These are phyloP conservation scores for Variabilichromis moorii DNA, from an alignment of 2,113 vertebrate species.

Conservation along the genomic window DNA sequence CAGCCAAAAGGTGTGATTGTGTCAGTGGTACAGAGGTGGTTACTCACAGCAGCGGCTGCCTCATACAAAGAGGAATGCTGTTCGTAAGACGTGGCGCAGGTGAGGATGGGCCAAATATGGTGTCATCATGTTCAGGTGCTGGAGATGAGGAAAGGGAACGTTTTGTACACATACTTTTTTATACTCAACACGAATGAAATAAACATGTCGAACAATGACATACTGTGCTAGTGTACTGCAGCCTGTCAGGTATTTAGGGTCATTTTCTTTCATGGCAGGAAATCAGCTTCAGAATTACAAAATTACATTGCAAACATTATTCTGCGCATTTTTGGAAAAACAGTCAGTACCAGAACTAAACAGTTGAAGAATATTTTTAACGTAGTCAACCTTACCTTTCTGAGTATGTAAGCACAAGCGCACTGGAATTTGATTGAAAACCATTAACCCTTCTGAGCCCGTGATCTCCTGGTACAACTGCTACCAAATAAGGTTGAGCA, in stretches of 20 bases:
- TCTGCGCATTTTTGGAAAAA: not conserved
- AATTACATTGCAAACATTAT: not conserved
- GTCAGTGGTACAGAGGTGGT: not conserved
- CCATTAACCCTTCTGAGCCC: not conserved
- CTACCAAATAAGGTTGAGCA: not conserved
- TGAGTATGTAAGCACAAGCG: not conserved
- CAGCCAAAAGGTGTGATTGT: constrained; percentile 18
- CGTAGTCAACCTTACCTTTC: not conserved
- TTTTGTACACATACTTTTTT: not conserved
- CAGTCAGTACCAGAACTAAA: not conserved
- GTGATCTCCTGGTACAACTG: not conserved
- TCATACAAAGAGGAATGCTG: constrained; percentile 43
- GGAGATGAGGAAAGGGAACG: not conserved
- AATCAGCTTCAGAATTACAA: not conserved
- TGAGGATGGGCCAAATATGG: constrained; percentile 1
- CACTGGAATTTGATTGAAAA: not conserved
- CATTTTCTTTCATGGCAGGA: not conserved
- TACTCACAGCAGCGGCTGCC: constrained; percentile 5
- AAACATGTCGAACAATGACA: not conserved
- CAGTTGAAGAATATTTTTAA: not conserved
- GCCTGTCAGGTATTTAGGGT: too few species aligned
- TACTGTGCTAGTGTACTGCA: not conserved
- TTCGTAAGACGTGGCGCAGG: not conserved
- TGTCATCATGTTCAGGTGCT: constrained; percentile 17
- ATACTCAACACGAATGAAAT: not conserved